phyloP scores from a whole-genome alignment of 1,140 invertebrate species.

The Tenebrio molitor region DNA sequence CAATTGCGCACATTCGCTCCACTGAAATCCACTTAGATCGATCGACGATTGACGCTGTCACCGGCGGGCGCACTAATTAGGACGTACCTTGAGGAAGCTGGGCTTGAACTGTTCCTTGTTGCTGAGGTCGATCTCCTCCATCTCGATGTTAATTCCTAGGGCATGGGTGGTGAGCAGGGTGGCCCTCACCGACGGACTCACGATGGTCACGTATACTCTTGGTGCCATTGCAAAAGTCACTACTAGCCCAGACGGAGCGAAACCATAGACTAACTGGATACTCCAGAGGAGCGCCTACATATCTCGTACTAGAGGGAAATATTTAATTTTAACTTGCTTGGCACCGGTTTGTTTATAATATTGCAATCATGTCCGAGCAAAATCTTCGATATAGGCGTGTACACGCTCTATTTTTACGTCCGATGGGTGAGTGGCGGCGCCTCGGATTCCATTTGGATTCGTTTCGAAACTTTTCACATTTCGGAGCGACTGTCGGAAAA shows the following conservation, averaged over 20 bases:
- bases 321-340: conserved; percentile 46
- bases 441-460: neutral
- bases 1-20: no score
- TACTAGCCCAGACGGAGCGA: neutral
- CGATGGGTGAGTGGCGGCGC: conserved; percentile 16
- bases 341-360: conserved; percentile 44
- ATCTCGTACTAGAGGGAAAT: conserved; percentile 38
- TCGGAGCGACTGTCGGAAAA: no score
- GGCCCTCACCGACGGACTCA: conserved; percentile 22
- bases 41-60: no score
- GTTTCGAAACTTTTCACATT: no score
- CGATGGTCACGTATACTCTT: conserved; percentile 25
- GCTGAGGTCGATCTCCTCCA: conserved; percentile 22
- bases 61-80: no score
- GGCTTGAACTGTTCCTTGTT: conserved; percentile 40
- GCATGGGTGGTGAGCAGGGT: conserved; percentile 26
- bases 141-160: conserved; percentile 25
- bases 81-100: conserved; percentile 34
- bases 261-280: conserved; percentile 7
- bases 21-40: no score
- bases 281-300: conserved; percentile 23
- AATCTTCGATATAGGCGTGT: conserved; percentile 36
- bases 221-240: conserved; percentile 29
- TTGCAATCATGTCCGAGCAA: conserved; percentile 38
- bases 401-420: conserved; percentile 22